These are phyloP conservation scores for Leptobrachium ailaonicum DNA, from an alignment of 2,113 vertebrate species.

Conservation along the genomic window DNA sequence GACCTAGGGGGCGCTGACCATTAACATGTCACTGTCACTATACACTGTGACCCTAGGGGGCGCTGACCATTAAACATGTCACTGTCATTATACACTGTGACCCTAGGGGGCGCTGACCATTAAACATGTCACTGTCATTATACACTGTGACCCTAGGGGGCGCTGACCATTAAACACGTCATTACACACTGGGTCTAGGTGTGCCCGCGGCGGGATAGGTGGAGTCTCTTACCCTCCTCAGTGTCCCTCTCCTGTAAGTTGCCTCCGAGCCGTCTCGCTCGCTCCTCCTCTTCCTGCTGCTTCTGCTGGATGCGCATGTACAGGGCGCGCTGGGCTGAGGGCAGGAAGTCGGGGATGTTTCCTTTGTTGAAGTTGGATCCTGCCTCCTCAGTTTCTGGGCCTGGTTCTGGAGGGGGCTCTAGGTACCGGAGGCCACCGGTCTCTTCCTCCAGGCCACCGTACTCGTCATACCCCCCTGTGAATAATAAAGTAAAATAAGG, in stretches of 20 bases:
- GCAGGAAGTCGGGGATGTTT: conserved; percentile 85
- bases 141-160: too few relatives aligned
- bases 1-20: too few relatives aligned
- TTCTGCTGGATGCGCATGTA: conserved; percentile 95
- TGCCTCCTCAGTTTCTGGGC: conserved; percentile 66
- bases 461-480: conserved; percentile 76
- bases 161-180: too few relatives aligned
- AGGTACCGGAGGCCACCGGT: conserved; percentile 62
- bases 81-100: too few relatives aligned
- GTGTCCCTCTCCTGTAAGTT: conserved; percentile 71
- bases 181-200: too few relatives aligned
- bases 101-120: too few relatives aligned
- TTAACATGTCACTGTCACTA: too few relatives aligned
- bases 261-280: conserved; percentile 82
- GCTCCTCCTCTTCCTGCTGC: conserved; percentile 90
- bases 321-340: conserved; percentile 86
- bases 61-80: too few relatives aligned
- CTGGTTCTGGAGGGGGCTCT: conserved; percentile 64
- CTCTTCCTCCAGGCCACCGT: conserved; percentile 68
- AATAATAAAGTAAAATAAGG: conserved; percentile 45
- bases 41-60: too few relatives aligned
- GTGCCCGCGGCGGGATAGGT: too few relatives aligned
- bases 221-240: conserved; percentile 73
- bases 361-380: conserved; percentile 64
- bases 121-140: too few relatives aligned